Conservation (phyloP, 53 echinoderm and acorn worm species). For the Apostichopus leukothele region DNA sequence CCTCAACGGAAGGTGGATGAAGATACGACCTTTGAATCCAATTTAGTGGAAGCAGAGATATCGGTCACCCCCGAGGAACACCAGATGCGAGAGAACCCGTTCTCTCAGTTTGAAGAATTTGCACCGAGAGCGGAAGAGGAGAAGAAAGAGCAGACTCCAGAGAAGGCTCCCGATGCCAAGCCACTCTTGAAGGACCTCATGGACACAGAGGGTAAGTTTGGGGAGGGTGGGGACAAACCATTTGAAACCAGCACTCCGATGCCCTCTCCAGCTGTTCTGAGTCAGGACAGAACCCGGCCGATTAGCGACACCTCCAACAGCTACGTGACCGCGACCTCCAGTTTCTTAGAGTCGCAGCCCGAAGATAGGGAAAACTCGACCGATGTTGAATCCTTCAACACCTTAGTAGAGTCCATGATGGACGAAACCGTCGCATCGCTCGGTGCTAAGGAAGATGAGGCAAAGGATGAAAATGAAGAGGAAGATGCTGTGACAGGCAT, state of each 20-base stretch:
- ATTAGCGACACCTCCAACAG: not conserved
- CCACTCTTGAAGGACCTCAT: conserved; percentile 10
- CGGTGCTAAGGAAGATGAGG: not conserved
- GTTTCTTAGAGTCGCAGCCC: not conserved
- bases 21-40: not conserved
- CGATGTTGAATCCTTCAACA: conserved; percentile 5
- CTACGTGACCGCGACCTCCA: conserved; percentile 18
- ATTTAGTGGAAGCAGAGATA: conserved; percentile 9
- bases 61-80: conserved; percentile 19
- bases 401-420: conserved; percentile 32
- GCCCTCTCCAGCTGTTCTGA: conserved; percentile 18
- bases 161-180: not conserved
- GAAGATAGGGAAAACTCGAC: not conserved
- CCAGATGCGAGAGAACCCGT: conserved; percentile 16
- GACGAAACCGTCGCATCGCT: conserved; percentile 20
- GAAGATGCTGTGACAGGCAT: not conserved
- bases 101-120: conserved; percentile 17
- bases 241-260: conserved; percentile 54
- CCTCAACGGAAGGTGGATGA: conserved; percentile 19
- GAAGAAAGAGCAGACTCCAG: not conserved
- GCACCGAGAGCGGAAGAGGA: conserved; percentile 8
- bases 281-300: not conserved
- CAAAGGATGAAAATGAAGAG: not conserved
- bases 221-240: conserved; percentile 23
- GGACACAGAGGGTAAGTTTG: conserved; percentile 19